phyloP scores from a whole-genome alignment of 1,140 invertebrate species.

The Pinna nobilis region DNA sequence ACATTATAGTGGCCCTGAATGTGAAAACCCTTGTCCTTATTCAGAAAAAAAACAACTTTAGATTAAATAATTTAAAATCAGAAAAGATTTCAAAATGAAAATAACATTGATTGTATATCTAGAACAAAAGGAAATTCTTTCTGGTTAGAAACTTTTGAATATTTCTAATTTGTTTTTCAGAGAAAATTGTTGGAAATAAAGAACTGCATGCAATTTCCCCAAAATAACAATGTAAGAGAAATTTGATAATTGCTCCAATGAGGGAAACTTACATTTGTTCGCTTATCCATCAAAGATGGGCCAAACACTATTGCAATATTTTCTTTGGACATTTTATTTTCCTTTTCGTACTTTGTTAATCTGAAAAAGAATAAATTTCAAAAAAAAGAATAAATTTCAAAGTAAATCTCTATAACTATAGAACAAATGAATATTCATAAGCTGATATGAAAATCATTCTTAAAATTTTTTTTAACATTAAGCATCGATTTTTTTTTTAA shows the following conservation, averaged over 20 bases:
- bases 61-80: too few relatives aligned
- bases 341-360: conserved; percentile 48
- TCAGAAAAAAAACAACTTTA: too few relatives aligned
- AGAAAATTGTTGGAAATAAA: background rate
- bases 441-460: background rate
- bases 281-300: conserved; percentile 63
- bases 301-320: conserved; percentile 71
- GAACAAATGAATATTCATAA: background rate
- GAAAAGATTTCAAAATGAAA: too few relatives aligned
- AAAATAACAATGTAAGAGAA: background rate
- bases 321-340: conserved; percentile 64
- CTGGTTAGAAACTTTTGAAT: background rate
- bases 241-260: background rate
- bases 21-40: too few relatives aligned
- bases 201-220: background rate
- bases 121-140: too few relatives aligned
- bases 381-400: background rate
- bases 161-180: background rate
- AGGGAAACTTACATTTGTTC: conserved; percentile 45
- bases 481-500: background rate
- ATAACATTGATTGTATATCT: too few relatives aligned
- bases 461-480: background rate
- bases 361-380: conserved; percentile 49
- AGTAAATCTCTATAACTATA: background rate
- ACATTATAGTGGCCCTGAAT: too few relatives aligned